Evolutionary conservation across 2,888 invertebrate species (phyloP), one percentile per base, ranked within the genome.

Genomic region (Bombylius discolor): DNA sequence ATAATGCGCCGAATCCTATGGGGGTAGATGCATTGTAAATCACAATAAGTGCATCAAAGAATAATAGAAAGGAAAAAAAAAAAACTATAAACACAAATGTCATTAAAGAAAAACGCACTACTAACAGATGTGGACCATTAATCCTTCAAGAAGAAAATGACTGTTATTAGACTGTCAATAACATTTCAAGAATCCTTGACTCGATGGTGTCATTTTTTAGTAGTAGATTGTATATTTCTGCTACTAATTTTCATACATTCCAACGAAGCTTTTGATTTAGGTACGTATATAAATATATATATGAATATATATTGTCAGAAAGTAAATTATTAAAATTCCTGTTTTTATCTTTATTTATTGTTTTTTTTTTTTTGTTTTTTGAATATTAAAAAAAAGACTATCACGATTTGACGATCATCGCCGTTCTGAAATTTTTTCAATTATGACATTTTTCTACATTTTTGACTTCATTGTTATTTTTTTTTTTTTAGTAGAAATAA

Each of bases 81-180:
- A 9, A 36, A 36, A 36, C 23, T 23, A 23, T 23, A 23, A 23
- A 23, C 23, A 23, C 49, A 54, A 42, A 54, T n/a, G 47, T 50
- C 55, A 45, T 55, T 55, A 55, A 49, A 31, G 44, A n/a, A 44
- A 33, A n/a, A 49, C 23, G 49, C 33, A 46, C 45, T 56, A 52
- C 42, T 56, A 52, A 33, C 52, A 53, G 53, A 56, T 53, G 56
- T 53, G 58, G 56, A 56, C 56, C 56, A 58, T 56, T 58, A 56
- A 56, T 56, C 58, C 53, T 53, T 58, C 58, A 58, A 58, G 53
- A 56, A 56, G 56, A 55, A 58, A 56, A 58, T 58, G 58, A 56
- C 56, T 56, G 53, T 54, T 53, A 58, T 56, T 58, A 58, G 53
- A 53, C 52, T 51, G 50, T 52, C 55, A 54, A 51, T 54, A 54